Percentiles rank a stretch among this genome's conserved stretches.
These are phyloP conservation scores for Ficedula albicollis DNA, from an alignment of 2,797 vertebrate species.

Conservation along the genomic window DNA sequence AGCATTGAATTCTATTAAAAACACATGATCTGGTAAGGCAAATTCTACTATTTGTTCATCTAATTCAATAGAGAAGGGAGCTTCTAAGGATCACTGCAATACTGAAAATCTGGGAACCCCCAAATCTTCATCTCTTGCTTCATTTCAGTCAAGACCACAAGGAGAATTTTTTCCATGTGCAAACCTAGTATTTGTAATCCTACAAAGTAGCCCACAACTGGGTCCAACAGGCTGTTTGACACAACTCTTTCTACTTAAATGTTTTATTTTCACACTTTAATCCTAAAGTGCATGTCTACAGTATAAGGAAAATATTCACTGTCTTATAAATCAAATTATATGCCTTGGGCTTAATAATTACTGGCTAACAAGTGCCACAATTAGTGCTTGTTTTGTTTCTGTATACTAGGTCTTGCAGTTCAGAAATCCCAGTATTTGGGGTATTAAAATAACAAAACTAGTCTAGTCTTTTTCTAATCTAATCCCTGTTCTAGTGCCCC, in stretches of 20 bases:
- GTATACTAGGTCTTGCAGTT: background rate
- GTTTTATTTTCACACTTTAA: background rate
- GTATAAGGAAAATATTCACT: background rate
- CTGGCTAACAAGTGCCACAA: background rate
- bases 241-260: background rate
- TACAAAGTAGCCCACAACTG: background rate
- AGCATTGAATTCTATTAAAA: conserved; percentile 49
- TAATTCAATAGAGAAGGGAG: background rate
- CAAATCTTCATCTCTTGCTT: background rate
- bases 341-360: background rate
- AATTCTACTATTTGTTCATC: conserved; percentile 33
- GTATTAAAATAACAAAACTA: background rate
- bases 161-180: background rate
- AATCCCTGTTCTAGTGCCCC: background rate
- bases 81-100: background rate
- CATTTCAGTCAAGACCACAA: background rate
- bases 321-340: background rate
- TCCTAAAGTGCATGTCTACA: background rate
- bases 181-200: background rate
- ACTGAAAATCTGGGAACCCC: background rate
- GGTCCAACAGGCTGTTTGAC: background rate
- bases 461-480: background rate
- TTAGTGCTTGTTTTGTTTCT: background rate
- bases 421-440: background rate
- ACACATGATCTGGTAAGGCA: conserved; percentile 4